Percentiles rank a stretch among this genome's conserved stretches.
Evolutionary conservation across 2,888 invertebrate species (phyloP).

Genomic region (Drosophila crucigera): DNA sequence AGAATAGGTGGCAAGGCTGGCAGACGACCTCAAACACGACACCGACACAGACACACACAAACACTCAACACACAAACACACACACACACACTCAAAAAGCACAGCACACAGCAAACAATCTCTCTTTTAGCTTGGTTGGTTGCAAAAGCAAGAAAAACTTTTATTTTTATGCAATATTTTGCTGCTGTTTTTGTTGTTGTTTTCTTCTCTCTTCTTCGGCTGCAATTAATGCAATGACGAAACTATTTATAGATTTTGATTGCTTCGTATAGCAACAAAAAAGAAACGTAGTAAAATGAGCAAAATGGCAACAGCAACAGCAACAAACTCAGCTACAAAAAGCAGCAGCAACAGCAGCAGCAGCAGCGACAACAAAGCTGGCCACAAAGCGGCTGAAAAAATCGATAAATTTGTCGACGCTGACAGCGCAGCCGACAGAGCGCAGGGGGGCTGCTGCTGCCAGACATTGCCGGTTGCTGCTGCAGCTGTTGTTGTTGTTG

Average conservation of each 20-base stretch:
- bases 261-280: slow-evolving; percentile 36
- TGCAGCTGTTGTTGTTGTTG: background rate
- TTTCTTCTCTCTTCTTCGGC: slow-evolving; percentile 14
- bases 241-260: slow-evolving; percentile 45
- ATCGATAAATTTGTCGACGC: slow-evolving; percentile 72
- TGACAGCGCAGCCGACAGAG: slow-evolving; percentile 42
- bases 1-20: slow-evolving; percentile 62
- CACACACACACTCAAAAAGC: slow-evolving; percentile 4
- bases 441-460: slow-evolving; percentile 21
- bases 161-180: slow-evolving; percentile 42
- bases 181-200: slow-evolving; percentile 2
- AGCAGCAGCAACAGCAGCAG: slow-evolving; percentile 11
- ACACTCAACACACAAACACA: slow-evolving; percentile 12
- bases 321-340: slow-evolving; percentile 10
- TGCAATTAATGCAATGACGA: slow-evolving; percentile 34
- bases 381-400: slow-evolving; percentile 54
- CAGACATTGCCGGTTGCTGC: slow-evolving; percentile 57
- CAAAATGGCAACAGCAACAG: slow-evolving; percentile 22
- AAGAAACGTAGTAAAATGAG: slow-evolving; percentile 38
- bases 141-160: slow-evolving; percentile 42
- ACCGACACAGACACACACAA: slow-evolving; percentile 28
- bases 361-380: slow-evolving; percentile 35
- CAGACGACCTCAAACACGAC: slow-evolving; percentile 55
- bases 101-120: slow-evolving; percentile 34
- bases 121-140: slow-evolving; percentile 37